Conservation (phyloP, 2,113 vertebrate species). For the Pogona vitticeps region DNA sequence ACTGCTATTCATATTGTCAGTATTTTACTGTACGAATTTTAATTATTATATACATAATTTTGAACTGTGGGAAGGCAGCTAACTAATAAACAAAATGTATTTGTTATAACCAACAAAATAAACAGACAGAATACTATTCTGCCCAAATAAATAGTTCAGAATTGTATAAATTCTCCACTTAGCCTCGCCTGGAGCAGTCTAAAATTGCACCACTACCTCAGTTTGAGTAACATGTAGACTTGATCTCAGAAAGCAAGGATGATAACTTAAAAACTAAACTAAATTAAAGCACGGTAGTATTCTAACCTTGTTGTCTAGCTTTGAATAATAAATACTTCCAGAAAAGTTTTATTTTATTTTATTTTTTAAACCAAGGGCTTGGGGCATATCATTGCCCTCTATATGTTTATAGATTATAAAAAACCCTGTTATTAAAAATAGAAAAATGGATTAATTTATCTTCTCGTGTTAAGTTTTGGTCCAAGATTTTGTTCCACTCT, state of each 20-base stretch:
- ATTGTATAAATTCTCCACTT: background rate
- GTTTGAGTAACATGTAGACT: background rate
- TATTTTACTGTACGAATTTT: background rate
- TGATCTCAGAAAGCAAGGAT: background rate
- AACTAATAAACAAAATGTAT: background rate
- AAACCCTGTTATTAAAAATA: constrained; percentile 9
- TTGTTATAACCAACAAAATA: background rate
- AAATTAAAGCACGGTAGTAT: background rate
- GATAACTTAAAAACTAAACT: no score
- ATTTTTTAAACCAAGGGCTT: constrained; percentile 52
- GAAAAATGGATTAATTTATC: background rate
- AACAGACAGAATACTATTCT: background rate
- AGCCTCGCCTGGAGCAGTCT: background rate
- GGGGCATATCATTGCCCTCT: background rate
- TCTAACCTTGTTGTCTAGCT: constrained; percentile 14
- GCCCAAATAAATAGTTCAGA: no score
- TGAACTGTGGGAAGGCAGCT: background rate
- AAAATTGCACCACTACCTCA: background rate
- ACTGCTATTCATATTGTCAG: background rate
- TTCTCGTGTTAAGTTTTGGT: constrained; percentile 34
- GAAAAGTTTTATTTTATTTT: no score
- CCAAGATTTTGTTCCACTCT: constrained; percentile 7
- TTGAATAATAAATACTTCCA: background rate
- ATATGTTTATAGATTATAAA: constrained; percentile 47
- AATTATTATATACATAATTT: background rate